Conservation (phyloP, 2,113 vertebrate species). For the Dromiciops gliroides region DNA sequence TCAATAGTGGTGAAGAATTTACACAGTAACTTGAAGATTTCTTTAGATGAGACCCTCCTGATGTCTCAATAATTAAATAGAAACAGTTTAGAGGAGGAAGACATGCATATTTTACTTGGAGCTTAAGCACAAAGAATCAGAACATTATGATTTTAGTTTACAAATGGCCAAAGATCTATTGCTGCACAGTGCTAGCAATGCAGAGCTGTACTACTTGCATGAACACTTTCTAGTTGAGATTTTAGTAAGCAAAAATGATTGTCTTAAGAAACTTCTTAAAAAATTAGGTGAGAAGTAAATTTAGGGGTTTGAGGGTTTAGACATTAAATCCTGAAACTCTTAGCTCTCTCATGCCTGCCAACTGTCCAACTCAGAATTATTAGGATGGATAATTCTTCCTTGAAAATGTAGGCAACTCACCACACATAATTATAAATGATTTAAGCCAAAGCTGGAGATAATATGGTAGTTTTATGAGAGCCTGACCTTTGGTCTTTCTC, state of each 20-base stretch:
- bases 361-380: slow-evolving; percentile 62
- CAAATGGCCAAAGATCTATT: not conserved
- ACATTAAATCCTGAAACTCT: slow-evolving; percentile 54
- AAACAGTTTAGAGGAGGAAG: not conserved
- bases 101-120: not conserved
- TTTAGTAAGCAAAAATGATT: not conserved
- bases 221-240: not conserved
- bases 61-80: not conserved
- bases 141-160: not conserved
- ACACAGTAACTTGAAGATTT: not conserved
- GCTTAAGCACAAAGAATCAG: not conserved
- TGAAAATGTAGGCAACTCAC: slow-evolving; percentile 71
- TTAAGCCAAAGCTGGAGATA: slow-evolving; percentile 74
- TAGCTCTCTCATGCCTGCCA: slow-evolving; percentile 20
- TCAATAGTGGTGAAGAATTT: not conserved
- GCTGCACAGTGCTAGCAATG: not conserved
- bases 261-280: not conserved
- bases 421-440: slow-evolving; percentile 79
- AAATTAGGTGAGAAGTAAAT: not conserved
- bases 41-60: not conserved
- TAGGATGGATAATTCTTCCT: slow-evolving; percentile 59
- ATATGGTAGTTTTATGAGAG: slow-evolving; percentile 81
- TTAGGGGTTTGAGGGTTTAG: not conserved
- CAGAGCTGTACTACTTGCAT: not conserved
- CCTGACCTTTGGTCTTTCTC: slow-evolving; percentile 79